Conservation (phyloP, 92 coral and sea anemone genomes). For the Galaxea fascicularis region DNA sequence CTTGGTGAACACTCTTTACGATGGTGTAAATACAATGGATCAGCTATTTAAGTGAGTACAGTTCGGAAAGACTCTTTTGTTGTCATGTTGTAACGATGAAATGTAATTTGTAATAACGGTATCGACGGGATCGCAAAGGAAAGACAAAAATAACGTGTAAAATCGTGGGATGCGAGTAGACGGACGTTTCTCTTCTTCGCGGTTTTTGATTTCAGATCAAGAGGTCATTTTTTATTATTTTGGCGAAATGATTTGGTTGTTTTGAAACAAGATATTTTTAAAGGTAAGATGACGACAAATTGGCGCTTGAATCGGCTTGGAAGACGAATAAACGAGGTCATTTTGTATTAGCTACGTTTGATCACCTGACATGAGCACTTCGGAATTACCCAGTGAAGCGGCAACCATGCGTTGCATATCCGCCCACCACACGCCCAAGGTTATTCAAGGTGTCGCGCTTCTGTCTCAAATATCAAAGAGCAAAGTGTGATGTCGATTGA, state of each 20-base stretch:
- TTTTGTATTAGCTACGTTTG: background rate
- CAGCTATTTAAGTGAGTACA: conserved; percentile 89
- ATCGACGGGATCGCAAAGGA: background rate
- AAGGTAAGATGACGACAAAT: background rate
- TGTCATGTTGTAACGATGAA: background rate
- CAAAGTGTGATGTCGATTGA: conserved; percentile 23
- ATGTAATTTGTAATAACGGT: background rate
- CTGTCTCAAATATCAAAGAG: conserved; percentile 27
- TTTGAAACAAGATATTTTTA: conserved; percentile 5
- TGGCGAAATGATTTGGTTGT: background rate
- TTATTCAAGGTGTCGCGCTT: conserved; percentile 26
- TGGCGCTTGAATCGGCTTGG: background rate
- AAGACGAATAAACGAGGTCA: background rate
- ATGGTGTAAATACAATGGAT: conserved; percentile 93
- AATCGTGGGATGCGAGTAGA: background rate
- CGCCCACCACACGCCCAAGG: background rate
- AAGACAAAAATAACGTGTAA: background rate
- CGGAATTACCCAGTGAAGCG: background rate
- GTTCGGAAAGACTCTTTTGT: background rate
- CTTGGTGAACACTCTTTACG: conserved; percentile 79
- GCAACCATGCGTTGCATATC: conserved; percentile 8
- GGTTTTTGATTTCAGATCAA: conserved; percentile 23
- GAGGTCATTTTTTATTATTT: background rate
- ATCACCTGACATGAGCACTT: background rate
- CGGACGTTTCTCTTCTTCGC: background rate